Conservation (phyloP, 2,888 invertebrate genomes). For the Glaucopsyche alexis region DNA sequence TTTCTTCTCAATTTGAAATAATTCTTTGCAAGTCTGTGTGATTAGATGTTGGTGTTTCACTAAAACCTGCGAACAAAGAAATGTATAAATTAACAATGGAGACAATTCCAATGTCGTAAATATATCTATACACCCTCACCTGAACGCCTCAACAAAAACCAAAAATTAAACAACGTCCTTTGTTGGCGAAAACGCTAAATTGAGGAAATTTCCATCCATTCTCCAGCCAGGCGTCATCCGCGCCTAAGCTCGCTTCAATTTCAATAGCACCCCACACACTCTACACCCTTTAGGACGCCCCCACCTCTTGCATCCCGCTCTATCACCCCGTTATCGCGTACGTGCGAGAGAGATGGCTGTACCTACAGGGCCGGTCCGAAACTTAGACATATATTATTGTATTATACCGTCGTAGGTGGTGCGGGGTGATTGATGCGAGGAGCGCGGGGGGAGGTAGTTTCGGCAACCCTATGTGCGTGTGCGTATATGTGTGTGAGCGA, state of each 20-base stretch:
- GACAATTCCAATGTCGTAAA: slow-evolving; percentile 11
- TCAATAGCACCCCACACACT: slow-evolving; percentile 78
- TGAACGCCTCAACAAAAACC: slow-evolving; percentile 70
- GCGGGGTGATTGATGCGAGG: slow-evolving; percentile 76
- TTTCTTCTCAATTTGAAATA: neutral
- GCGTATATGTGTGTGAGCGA: slow-evolving; percentile 69
- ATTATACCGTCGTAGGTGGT: slow-evolving; percentile 78
- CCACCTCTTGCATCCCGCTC: slow-evolving; percentile 60
- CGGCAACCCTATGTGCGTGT: slow-evolving; percentile 71
- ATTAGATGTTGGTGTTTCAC: neutral
- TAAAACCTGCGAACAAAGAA: neutral
- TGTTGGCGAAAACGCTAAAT: slow-evolving; percentile 80
- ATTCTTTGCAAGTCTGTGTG: neutral
- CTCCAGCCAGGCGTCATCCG: slow-evolving; percentile 79
- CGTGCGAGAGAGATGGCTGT: slow-evolving; percentile 52
- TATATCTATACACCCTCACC: slow-evolving; percentile 49
- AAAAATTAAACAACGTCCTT: slow-evolving; percentile 79
- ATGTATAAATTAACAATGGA: slow-evolving; percentile 26
- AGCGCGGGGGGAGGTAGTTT: slow-evolving; percentile 66
- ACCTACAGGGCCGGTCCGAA: slow-evolving; percentile 79
- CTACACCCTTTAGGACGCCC: slow-evolving; percentile 79
- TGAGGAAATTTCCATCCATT: slow-evolving; percentile 81
- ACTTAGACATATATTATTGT: slow-evolving; percentile 80
- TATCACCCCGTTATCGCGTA: slow-evolving; percentile 40
- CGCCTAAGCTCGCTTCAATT: slow-evolving; percentile 80